Evolutionary conservation across 1,140 invertebrate genomes (phyloP), one percentile per base, ranked within the genome.

Genomic region (Drosophila bocqueti): DNA sequence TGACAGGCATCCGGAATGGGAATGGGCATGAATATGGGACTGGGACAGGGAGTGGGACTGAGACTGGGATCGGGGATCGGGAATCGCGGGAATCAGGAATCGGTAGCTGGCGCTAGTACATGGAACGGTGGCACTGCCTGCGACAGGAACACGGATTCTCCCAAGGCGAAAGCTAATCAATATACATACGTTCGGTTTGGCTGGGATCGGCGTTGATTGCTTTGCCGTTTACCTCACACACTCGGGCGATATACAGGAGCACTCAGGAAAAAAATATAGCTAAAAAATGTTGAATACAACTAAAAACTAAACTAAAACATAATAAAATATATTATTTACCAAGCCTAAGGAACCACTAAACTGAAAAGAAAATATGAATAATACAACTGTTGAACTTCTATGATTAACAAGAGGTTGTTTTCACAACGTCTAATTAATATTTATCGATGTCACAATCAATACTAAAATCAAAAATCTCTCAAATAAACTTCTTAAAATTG

Each of bases 71-170:
- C 76, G 43, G 52, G 38, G 18, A 31, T 31, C 26, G 46, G 11
- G 38, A 36, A 26, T 43, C 10, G 49, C 11, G 64, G 47, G 18
- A 34, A 18, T 50, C 42, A 58, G 62, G 69, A 62, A 78, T 82
- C 86, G 52, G 86, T 91, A 90, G 79, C 86, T 74, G 86, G 79
- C 87, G 83, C 79, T 83, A 86, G 76, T 87, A 83, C 86, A 90
- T 65, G 68, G 79, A 90, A 90, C 86, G 65, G 86, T 90, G 86
- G 86, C 86, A 89, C 54, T 79, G 68, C 52, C 45, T 74, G 67
- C 85, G 81, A 81, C 85, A 85, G 85, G 66, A 80, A 77, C 82
- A 83, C 52, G 85, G 66, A 81, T 85, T 77, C 72, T 78, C 80
- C 76, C 66, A 83, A 64, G 76, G 82, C 85, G 71, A 81, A 85